Evolutionary conservation across 2,113 vertebrate genomes (phyloP).

Genomic region (Lipotes vexillifer): DNA sequence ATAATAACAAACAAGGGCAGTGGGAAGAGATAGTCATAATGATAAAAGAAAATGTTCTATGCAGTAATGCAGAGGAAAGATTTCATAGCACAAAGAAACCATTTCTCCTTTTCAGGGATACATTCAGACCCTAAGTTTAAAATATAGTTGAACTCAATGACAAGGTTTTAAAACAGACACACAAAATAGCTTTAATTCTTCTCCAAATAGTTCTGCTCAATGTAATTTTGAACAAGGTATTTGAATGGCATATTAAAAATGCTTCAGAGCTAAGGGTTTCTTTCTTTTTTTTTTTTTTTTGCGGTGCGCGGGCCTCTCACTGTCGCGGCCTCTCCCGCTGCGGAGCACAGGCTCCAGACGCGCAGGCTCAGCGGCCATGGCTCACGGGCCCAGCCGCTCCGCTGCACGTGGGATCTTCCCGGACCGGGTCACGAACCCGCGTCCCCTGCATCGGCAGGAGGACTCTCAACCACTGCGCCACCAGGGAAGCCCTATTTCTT

Average conservation of each 20-base stretch:
- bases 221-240: not conserved
- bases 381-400: rapidly evolving
- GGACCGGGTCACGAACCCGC: too few relatives aligned
- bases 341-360: too few relatives aligned
- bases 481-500: not conserved
- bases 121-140: not conserved
- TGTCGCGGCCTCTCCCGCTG: too few relatives aligned
- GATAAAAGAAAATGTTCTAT: not conserved
- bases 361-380: too few relatives aligned
- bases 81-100: not conserved
- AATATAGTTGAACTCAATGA: not conserved
- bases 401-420: too few relatives aligned
- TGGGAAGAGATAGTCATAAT: not conserved
- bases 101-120: not conserved
- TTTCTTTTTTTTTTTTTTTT: not conserved
- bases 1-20: not conserved
- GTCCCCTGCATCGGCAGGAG: too few relatives aligned
- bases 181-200: not conserved
- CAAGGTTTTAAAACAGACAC: not conserved
- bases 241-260: not conserved
- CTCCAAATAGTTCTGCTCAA: not conserved
- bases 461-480: too few relatives aligned
- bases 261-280: not conserved
- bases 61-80: not conserved
- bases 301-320: too few relatives aligned